Base-by-base conservation (phyloP, 92 coral and sea anemone genomes). In the Zoanthus sociatus region DNA sequence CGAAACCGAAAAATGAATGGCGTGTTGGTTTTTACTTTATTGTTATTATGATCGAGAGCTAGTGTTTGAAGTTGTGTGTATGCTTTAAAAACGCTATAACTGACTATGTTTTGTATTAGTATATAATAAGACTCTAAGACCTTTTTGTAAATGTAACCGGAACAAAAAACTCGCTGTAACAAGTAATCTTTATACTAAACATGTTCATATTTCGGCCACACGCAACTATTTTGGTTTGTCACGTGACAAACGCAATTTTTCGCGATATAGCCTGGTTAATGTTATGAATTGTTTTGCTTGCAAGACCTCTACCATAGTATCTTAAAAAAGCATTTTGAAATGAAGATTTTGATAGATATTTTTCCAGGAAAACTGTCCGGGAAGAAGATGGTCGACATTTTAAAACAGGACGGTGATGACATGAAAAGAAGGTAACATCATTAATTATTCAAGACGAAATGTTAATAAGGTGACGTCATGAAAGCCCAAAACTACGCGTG, bases 391-490 rank as follows among this genome's bases (percentile, higher is more conserved):
- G 50, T 33, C 9, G 51, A 79, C 21, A 66, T 18, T 32, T 67
- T 63, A 64, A 81, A 64, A 30, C 30, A 47, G 75, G 85, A 12
- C 54, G 15, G 54, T 54, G 82, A 54, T 32, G 12, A 50, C 5
- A 50, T 50, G 31, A 37, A n/a, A 37, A n/a, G n/a, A 76, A 67
- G 50, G 82, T 71, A 64, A n/a, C 17, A 4, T 56, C 67, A 77
- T 90, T 70, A 90, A 91, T 91, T 87, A 94, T 94, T 94, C 91
- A 91, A 69, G 78, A 82, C 15, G 66, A 87, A 78, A 87, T 92
- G 89, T 63, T 92, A 84, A 73, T 74, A 44, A 64, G 91, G 82
- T 94, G 93, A 93, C 95, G 98, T 94, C 98, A 94, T 66, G 85
- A 81, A 63, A 64, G 75, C 0, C 13, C 61, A 78, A 87, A 78